Conservation (phyloP, 2,797 vertebrate species). For the Coluber constrictor region DNA sequence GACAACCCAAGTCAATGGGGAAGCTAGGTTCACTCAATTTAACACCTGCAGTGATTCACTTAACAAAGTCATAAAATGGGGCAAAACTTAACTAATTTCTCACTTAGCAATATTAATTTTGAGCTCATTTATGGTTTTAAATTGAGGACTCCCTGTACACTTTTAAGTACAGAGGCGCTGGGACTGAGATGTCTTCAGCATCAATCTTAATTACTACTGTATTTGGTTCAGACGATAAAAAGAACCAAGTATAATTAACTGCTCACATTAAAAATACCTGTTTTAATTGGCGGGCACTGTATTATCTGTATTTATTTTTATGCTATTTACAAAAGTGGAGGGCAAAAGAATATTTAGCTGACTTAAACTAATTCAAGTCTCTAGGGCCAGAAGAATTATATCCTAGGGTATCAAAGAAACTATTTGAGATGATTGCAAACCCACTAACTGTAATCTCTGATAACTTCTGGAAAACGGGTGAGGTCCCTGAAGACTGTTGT, state of each 20-base stretch:
- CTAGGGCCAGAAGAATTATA: neutral
- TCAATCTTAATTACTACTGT: neutral
- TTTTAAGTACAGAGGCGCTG: neutral
- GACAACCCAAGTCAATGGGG: no score
- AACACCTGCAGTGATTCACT: no score
- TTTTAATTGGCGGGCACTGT: neutral
- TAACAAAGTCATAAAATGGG: neutral
- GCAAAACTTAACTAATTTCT: neutral
- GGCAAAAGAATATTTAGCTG: neutral
- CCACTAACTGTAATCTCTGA: neutral
- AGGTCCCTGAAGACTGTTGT: neutral
- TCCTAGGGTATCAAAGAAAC: neutral
- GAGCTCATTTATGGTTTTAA: no score
- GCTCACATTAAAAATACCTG: neutral
- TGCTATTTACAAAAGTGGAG: neutral
- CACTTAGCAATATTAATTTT: no score
- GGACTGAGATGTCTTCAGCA: neutral
- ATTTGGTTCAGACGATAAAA: no score
- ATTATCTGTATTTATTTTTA: neutral
- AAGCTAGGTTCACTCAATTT: no score
- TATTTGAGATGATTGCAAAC: neutral
- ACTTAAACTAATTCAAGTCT: neutral
- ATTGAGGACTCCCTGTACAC: neutral
- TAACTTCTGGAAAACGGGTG: neutral
- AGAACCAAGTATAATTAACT: neutral